Evolutionary conservation across 2,113 vertebrate genomes (phyloP).

Genomic region (Leuciscus idus): DNA sequence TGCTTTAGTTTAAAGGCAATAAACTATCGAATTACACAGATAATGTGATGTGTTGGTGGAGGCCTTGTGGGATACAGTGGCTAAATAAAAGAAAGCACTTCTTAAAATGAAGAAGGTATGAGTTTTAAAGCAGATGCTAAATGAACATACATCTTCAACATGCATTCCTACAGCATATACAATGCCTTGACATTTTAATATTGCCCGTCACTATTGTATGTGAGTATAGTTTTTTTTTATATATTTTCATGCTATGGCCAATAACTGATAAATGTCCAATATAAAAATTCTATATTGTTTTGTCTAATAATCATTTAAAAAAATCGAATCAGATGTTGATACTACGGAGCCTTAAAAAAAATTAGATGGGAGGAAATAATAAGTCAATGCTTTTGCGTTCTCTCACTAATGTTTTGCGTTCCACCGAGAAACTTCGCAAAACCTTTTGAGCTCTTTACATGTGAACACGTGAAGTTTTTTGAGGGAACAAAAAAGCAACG

Average conservation of each 20-base stretch:
- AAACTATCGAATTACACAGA: conserved; percentile 4
- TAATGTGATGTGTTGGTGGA: not conserved
- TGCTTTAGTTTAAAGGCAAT: not conserved
- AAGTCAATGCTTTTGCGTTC: not conserved
- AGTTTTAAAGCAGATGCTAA: not conserved
- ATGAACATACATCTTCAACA: not conserved
- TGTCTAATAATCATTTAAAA: not conserved
- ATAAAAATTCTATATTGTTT: not conserved
- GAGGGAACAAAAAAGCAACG: too few relatives aligned
- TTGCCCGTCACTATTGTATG: not conserved
- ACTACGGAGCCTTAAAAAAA: too few relatives aligned
- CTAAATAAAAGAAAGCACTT: not conserved
- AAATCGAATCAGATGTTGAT: not conserved
- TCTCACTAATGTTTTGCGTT: too few relatives aligned
- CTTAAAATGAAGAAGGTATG: not conserved
- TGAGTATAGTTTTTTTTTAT: not conserved
- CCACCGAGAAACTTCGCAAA: too few relatives aligned
- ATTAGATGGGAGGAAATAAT: not conserved
- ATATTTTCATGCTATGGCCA: not conserved
- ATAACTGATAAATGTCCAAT: not conserved
- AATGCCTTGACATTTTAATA: not conserved
- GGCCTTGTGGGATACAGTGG: not conserved
- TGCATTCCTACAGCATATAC: not conserved
- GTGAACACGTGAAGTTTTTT: too few relatives aligned
- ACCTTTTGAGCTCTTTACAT: too few relatives aligned